These are phyloP conservation scores for Melanotaenia boesemani DNA, from an alignment of 2,797 vertebrate species.

Conservation along the genomic window DNA sequence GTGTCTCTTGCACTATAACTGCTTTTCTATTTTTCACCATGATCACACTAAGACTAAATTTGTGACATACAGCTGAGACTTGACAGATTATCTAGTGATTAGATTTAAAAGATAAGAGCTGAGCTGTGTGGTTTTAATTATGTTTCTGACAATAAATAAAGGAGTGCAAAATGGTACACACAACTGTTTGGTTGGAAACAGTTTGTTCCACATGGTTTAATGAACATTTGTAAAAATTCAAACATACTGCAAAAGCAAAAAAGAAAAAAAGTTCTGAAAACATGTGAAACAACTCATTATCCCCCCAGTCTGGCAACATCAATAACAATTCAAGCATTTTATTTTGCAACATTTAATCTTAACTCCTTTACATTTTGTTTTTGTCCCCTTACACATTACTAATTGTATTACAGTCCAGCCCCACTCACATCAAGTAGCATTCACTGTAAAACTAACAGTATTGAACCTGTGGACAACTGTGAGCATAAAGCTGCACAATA, in stretches of 20 bases:
- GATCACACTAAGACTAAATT: neutral
- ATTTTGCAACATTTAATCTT: constrained; percentile 24
- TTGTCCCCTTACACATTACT: neutral
- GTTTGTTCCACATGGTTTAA: constrained; percentile 63
- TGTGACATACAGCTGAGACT: neutral
- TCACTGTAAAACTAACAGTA: neutral
- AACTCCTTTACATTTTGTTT: constrained; percentile 28
- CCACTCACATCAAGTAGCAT: neutral
- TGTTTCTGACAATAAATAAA: neutral
- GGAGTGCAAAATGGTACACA: neutral
- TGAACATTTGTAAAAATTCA: constrained; percentile 71
- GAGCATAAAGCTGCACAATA: constrained; percentile 31
- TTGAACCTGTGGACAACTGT: constrained; percentile 15
- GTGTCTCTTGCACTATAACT: constrained; percentile 5
- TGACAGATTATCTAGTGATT: neutral
- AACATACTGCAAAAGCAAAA: constrained; percentile 61
- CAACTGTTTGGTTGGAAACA: constrained; percentile 46
- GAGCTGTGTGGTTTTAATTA: neutral
- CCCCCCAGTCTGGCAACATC: constrained; percentile 15
- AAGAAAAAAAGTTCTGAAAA: constrained; percentile 41
- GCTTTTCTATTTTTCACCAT: neutral
- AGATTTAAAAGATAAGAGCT: neutral
- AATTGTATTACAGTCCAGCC: neutral
- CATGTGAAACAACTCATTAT: constrained; percentile 30
- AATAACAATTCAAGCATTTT: constrained; percentile 41